Conservation (phyloP, 64 coral and sea anemone genomes). For the Stylophora pistillata region DNA sequence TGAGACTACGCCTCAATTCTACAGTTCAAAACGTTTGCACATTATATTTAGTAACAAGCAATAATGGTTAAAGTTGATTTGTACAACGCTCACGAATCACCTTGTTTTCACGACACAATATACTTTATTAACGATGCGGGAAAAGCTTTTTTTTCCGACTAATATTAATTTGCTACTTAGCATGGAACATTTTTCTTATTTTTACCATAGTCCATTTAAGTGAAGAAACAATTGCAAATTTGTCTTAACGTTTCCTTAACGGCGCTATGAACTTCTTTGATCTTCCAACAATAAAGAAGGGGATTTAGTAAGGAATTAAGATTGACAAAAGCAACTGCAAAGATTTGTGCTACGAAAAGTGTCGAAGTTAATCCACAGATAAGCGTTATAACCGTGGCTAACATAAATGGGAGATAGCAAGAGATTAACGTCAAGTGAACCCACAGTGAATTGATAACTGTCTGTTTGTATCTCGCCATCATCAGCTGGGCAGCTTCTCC, state of each 20-base stretch:
- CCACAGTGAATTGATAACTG: background rate
- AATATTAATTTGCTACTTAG: no score
- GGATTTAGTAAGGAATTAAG: constrained; percentile 3
- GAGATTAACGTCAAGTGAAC: background rate
- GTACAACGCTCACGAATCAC: no score
- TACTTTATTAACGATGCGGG: no score
- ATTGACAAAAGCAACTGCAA: background rate
- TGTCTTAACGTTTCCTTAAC: constrained; percentile 1
- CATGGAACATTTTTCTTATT: no score
- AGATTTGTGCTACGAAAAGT: background rate
- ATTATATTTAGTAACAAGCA: no score
- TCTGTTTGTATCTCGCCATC: constrained; percentile 1
- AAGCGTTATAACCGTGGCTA: background rate
- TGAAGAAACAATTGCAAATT: no score
- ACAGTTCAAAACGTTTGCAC: no score
- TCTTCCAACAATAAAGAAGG: constrained; percentile 14
- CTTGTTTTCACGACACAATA: no score
- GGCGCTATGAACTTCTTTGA: constrained; percentile 5
- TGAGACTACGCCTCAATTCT: no score
- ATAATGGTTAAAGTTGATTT: no score
- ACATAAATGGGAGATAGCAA: background rate
- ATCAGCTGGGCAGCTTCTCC: background rate
- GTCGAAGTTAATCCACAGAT: background rate
- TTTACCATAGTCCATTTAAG: no score
- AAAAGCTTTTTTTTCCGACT: no score